Evolutionary conservation across 2,797 vertebrate species (phyloP), one percentile per base, ranked within the genome.

Genomic region (Prionace glauca): DNA sequence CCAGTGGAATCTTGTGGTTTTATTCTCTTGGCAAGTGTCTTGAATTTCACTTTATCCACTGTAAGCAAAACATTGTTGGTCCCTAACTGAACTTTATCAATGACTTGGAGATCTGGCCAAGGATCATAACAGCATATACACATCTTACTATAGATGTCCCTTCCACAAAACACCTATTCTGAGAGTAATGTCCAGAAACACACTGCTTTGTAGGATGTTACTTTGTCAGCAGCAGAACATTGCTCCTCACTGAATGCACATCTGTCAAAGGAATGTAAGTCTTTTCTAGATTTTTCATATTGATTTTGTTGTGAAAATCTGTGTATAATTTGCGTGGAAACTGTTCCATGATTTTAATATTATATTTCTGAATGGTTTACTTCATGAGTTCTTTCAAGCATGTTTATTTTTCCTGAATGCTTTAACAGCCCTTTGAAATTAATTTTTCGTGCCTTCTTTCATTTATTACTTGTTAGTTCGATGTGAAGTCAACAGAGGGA

Each of bases 401-500:
- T 12, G 45, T 95, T 50, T 29, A 77, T 72, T 74, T 74, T 3
- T 95, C 29, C 60, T 56, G 45, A 77, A n/a, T 72, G 36, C 22
- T 32, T 94, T 67, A 91, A 91, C 29, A 26, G 22, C 0, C 12
- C 1, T 50, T 95, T 29, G 3, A 95, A 92, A 69, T 69, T 95
- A 22, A 74, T 74, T 56, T 50, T 50, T 8, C 29, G 36, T 72
- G 14, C 32, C 72, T 72, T 77, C 14, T 77, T 50, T 95, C 32
- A 41, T 62, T 92, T 96, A 81, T 96, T 67, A 96, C 18, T 84
- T 26, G 96, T 87, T 95, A n/a, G 96, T 3, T 87, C 87, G 94
- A 98, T 98, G 96, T 98, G 96, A 96, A 97, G 67, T 96, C 96
- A 2, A 69, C 96, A 18, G 97, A 97, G 84, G 97, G 96, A 41